A percentile compares a stretch with the other conserved stretches of the same genome.
Conservation (phyloP, 2,113 vertebrate genomes). For the Callithrix jacchus region DNA sequence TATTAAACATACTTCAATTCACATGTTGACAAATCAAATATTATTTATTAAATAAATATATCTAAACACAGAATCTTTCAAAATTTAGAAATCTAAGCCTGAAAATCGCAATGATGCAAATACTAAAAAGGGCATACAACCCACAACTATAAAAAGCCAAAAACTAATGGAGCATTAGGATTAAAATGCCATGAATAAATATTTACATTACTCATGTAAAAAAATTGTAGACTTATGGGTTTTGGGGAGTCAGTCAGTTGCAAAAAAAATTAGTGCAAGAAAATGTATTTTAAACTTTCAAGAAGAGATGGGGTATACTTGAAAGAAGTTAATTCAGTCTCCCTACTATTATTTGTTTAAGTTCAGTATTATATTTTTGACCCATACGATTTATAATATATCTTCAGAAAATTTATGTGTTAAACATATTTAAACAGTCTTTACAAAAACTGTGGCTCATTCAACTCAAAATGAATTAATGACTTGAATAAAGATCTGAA, state of each 20-base stretch:
- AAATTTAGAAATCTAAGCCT: conserved; percentile 16
- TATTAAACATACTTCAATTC: neutral
- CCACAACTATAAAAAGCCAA: conserved; percentile 1
- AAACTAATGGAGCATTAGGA: neutral
- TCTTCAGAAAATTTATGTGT: neutral
- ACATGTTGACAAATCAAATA: neutral
- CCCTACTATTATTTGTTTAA: neutral
- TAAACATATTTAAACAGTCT: neutral
- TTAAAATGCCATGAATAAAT: neutral
- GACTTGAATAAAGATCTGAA: neutral
- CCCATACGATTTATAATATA: neutral
- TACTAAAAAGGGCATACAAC: neutral
- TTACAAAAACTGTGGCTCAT: neutral
- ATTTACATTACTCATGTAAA: neutral
- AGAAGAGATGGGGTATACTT: neutral
- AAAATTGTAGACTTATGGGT: neutral
- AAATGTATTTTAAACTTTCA: neutral
- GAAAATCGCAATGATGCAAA: neutral
- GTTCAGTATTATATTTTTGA: neutral
- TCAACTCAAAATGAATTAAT: neutral
- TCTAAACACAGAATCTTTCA: neutral
- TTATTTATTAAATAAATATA: neutral
- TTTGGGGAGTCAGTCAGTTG: neutral
- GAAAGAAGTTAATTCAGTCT: neutral
- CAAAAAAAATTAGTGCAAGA: neutral